phyloP scores from a whole-genome alignment of 2,888 invertebrate species.

The Drosophila paracracens region DNA sequence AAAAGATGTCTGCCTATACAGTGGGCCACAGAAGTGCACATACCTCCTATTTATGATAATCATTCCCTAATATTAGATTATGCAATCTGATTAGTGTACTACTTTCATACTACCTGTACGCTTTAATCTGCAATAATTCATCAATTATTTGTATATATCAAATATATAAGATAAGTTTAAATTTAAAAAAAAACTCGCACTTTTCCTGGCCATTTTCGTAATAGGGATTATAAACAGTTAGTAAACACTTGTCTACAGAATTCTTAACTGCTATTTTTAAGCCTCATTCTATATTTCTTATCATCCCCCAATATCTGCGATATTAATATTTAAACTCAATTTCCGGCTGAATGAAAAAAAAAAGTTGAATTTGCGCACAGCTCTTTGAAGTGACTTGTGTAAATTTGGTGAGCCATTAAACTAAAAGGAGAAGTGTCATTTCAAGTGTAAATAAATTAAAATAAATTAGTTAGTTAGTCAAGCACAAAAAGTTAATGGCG shows the following conservation, averaged over 20 bases:
- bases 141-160: too few relatives aligned
- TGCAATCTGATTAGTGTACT: too few relatives aligned
- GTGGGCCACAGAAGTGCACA: constrained; percentile 21
- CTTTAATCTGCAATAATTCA: too few relatives aligned
- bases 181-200: too few relatives aligned
- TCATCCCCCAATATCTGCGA: neutral
- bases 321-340: constrained; percentile 17
- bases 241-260: neutral
- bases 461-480: constrained; percentile 26
- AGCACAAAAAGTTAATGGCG: constrained; percentile 28
- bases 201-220: neutral
- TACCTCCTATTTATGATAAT: too few relatives aligned
- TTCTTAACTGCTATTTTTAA: neutral
- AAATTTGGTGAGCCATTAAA: constrained; percentile 23
- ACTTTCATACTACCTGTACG: too few relatives aligned
- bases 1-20: constrained; percentile 34
- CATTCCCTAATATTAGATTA: too few relatives aligned
- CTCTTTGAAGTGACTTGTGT: constrained; percentile 26
- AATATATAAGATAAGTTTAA: too few relatives aligned
- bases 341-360: constrained; percentile 14
- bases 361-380: constrained; percentile 2
- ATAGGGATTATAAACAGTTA: neutral
- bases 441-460: constrained; percentile 37
- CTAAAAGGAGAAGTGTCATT: constrained; percentile 6
- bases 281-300: neutral